Conservation (phyloP, 2,888 invertebrate genomes). For the Drosophila cyrtoloma region DNA sequence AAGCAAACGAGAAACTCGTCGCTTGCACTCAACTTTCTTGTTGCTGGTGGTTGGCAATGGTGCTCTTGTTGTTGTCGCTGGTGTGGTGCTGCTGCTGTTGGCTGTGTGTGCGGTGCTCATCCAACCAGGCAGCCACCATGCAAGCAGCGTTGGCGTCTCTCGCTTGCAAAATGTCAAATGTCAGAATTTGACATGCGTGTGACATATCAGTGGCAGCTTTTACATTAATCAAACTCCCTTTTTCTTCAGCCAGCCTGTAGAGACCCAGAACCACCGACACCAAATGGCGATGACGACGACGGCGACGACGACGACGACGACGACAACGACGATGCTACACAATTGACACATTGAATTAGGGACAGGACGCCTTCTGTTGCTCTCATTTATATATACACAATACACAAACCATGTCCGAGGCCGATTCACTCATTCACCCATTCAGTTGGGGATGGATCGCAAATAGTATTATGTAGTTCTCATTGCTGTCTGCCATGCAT, state of each 20-base stretch:
- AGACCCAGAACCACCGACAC: slow-evolving; percentile 26
- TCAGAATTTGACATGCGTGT: slow-evolving; percentile 86
- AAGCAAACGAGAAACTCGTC: slow-evolving; percentile 58
- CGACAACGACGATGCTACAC: slow-evolving; percentile 56
- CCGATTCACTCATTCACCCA: slow-evolving; percentile 25
- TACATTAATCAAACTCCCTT: slow-evolving; percentile 86
- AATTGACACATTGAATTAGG: slow-evolving; percentile 79
- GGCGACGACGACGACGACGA: not conserved
- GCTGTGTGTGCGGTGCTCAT: slow-evolving; percentile 60
- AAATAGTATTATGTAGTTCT: slow-evolving; percentile 10
- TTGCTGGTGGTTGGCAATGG: slow-evolving; percentile 39
- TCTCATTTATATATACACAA: slow-evolving; percentile 20
- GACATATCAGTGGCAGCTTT: slow-evolving; percentile 86
- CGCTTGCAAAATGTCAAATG: slow-evolving; percentile 85
- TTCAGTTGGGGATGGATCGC: slow-evolving; percentile 30
- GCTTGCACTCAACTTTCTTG: slow-evolving; percentile 67
- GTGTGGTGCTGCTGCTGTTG: slow-evolving; percentile 50
- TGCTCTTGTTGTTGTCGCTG: slow-evolving; percentile 32
- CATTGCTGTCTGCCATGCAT: slow-evolving; percentile 34
- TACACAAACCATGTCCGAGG: slow-evolving; percentile 19
- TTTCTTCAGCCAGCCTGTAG: slow-evolving; percentile 64
- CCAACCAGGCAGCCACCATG: slow-evolving; percentile 69
- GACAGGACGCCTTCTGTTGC: slow-evolving; percentile 71
- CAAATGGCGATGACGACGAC: slow-evolving; percentile 52
- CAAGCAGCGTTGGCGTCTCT: slow-evolving; percentile 61